Base-by-base conservation (phyloP, 2,888 invertebrate genomes). In the Exephanes ischioxanthus region DNA sequence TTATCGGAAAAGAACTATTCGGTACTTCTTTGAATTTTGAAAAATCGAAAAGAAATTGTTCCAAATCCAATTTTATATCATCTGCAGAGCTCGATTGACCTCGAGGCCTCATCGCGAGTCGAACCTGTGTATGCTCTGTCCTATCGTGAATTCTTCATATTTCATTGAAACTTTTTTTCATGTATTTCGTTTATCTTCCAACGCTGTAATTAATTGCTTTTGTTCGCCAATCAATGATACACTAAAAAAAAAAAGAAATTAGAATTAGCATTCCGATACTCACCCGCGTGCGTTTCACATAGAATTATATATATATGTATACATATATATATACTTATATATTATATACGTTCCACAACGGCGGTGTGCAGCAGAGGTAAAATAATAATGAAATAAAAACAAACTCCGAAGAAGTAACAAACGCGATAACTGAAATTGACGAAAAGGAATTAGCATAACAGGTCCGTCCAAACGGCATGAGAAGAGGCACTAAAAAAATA, bases 391-490 rank as follows among this genome's bases (percentile, higher is more conserved):
- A 33, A 19, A 33, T 41, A 70, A 63, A 61, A 11, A 7, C 16
- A 22, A 45, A n/a, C 41, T 84, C 75, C 55, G 75, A 71, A 55
- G 58, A 80, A 14, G 63, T 83, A 22, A 30, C 68, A 19, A 78
- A 80, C 63, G 61, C 48, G 9, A 48, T 61, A 71, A 72, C 30
- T 14, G 58, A 81, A 53, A 66, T 66, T 70, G 26, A 75, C 63
- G 78, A 76, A 51, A 83, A 63, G 33, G 33, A 79, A 80, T 77
- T 79, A 77, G 79, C 80, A 76, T 66, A 85, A 87, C 81, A 70
- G 88, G 68, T 88, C 88, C 88, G 88, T 88, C 88, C 88, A 86
- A 80, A 86, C 78, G 84, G 84, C 83, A 71, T 78, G 67, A 80
- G 61, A 80, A 84, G 71, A 80, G 61, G 61, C 61, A 61, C 61